Evolutionary conservation across 92 coral and sea anemone genomes (phyloP).

Genomic region (Montipora capitata): DNA sequence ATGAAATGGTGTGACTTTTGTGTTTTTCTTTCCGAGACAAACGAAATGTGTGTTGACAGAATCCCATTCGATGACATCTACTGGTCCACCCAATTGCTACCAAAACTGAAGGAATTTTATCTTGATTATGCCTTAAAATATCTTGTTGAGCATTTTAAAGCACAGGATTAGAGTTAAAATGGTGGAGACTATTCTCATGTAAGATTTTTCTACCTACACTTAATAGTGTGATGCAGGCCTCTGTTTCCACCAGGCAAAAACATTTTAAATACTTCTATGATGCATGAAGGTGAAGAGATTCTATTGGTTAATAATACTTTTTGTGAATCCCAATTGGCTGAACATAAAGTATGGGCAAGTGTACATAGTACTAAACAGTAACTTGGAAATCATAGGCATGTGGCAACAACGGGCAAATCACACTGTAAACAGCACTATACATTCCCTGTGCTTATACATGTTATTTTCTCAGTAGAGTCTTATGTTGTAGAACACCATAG

Average conservation of each 20-base stretch:
- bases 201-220: not conserved
- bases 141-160: conserved; percentile 1
- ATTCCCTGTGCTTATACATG: not conserved
- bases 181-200: not conserved
- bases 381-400: too few relatives aligned
- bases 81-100: conserved; percentile 58
- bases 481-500: not conserved
- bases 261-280: conserved; percentile 2
- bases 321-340: conserved; percentile 4
- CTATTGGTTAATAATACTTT: too few relatives aligned
- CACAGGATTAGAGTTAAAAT: not conserved
- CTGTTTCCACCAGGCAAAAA: not conserved
- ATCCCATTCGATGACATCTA: conserved; percentile 49
- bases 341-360: conserved; percentile 3
- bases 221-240: conserved; percentile 9
- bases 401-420: too few relatives aligned
- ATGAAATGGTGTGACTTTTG: conserved; percentile 75
- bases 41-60: conserved; percentile 72
- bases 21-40: conserved; percentile 71
- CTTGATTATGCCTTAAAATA: conserved; percentile 24
- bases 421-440: not conserved
- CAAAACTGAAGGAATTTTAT: conserved; percentile 45
- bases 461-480: not conserved
- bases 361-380: not conserved
- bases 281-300: too few relatives aligned